Base-by-base conservation (phyloP, 2,888 invertebrate genomes). In the Nemotelus pantherinus region DNA sequence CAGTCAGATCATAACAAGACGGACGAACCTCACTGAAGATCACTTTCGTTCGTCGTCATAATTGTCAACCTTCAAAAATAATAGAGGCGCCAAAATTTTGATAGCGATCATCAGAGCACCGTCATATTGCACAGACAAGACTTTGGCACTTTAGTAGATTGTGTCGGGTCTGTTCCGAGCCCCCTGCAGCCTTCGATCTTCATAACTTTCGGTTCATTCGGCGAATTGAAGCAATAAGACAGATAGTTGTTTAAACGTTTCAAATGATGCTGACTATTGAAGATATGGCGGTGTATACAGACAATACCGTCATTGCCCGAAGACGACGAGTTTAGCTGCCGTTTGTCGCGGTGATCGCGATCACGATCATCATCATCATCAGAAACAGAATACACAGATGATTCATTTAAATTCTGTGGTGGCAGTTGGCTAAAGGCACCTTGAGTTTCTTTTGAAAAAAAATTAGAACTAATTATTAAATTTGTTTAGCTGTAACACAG, bases 61-160 rank as follows among this genome's bases (percentile, higher is more conserved):
- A 45, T 45, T 45, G 65, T 50, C 53, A 68, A 50, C 68, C 68
- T 68, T 53, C 53, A 47, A 44, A 25, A n/a, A 68, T 53, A 68
- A 68, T 68, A 48, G 53, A 7, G 68, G 68, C 68, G 68, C 68
- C 68, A 68, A 68, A 50, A 48, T 53, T 47, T 68, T 53, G 68
- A 68, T 68, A 50, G 39, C 41, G 53, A 68, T 68, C 68, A 53
- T 39, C 50, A 53, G 25, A 25, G 25, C 25, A 25, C 25, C 25
- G 25, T 25, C 25, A 25, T 25, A 25, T 25, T 25, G 25, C 25
- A 25, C 25, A 25, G 25, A 25, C 25, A 1, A 25, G 25, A 25
- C 25, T 25, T 25, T 25, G 25, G 25, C 25, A 25, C 25, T 25
- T 25, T 25, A 25, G 25, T 25, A 25, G 25, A 25, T 25, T 25